phyloP scores from a whole-genome alignment of 2,113 vertebrate genomes.

The Agapornis roseicollis region DNA sequence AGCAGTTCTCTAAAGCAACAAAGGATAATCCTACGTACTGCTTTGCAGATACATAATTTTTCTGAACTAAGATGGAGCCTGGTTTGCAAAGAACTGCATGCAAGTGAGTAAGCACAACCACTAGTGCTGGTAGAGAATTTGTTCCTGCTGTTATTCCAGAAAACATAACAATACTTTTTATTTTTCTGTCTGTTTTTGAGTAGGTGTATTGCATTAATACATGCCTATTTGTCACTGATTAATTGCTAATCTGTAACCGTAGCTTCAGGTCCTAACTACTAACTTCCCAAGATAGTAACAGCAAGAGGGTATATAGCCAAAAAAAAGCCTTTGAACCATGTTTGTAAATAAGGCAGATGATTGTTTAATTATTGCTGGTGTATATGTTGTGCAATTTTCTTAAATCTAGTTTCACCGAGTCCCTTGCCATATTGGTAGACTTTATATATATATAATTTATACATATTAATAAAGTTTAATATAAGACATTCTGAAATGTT shows the following conservation, averaged over 20 bases:
- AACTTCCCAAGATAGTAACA: neutral
- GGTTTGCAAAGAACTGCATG: neutral
- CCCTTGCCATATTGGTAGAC: neutral
- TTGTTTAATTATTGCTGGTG: neutral
- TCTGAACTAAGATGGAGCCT: neutral
- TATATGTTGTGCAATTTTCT: neutral
- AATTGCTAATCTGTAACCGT: neutral
- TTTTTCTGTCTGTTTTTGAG: neutral
- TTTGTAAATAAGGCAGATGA: neutral
- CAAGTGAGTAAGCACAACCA: neutral
- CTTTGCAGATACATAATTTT: neutral
- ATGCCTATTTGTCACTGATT: neutral
- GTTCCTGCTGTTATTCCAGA: neutral
- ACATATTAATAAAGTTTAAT: neutral
- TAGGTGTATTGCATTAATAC: neutral
- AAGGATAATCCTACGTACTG: neutral
- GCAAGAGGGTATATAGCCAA: neutral
- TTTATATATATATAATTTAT: neutral
- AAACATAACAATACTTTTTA: neutral
- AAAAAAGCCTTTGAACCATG: neutral
- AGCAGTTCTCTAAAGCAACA: neutral
- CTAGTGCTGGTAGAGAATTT: neutral
- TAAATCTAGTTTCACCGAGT: neutral
- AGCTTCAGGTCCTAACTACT: neutral
- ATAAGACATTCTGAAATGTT: neutral